These are phyloP conservation scores for Passerculus sandwichensis DNA, from an alignment of 2,797 vertebrate genomes.

Conservation along the genomic window DNA sequence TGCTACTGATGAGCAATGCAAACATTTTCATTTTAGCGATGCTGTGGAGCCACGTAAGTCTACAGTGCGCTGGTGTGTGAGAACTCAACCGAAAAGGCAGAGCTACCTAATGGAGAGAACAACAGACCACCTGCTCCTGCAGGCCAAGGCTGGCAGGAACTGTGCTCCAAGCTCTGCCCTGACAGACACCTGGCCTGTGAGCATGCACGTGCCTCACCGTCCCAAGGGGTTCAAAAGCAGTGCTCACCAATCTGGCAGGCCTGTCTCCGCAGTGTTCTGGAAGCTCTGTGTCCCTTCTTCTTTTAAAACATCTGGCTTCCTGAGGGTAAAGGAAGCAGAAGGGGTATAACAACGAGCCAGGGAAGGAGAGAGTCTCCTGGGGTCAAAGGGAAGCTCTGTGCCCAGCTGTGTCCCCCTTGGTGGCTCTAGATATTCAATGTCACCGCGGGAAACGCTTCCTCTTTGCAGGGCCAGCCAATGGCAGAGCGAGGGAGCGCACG, in stretches of 20 bases:
- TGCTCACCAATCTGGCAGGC: conserved; percentile 71
- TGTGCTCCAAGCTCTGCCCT: conserved; percentile 24
- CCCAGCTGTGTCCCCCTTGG: conserved; percentile 1
- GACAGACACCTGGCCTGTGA: conserved; percentile 56
- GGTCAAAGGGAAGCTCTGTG: conserved; percentile 42
- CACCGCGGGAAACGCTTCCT: background rate
- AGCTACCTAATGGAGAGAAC: background rate
- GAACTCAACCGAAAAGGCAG: conserved; percentile 6
- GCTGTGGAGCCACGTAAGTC: background rate
- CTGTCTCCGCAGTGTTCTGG: conserved; percentile 68
- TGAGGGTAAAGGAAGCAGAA: conserved; percentile 74
- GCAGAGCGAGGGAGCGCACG: background rate
- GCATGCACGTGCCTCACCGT: conserved; percentile 65
- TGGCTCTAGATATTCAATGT: conserved; percentile 26
- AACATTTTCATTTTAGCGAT: background rate
- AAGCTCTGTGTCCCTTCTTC: conserved; percentile 72
- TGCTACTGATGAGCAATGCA: background rate
- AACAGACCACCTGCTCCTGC: background rate
- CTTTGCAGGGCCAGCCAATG: background rate
- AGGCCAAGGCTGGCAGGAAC: background rate
- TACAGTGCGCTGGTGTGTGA: conserved; percentile 9
- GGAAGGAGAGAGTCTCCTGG: conserved; percentile 61
- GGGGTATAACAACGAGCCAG: conserved; percentile 70
- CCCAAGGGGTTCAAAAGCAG: conserved; percentile 60
- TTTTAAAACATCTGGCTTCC: conserved; percentile 75